phyloP scores from a whole-genome alignment of 2,888 invertebrate species.

The Pyrochroa serraticornis region DNA sequence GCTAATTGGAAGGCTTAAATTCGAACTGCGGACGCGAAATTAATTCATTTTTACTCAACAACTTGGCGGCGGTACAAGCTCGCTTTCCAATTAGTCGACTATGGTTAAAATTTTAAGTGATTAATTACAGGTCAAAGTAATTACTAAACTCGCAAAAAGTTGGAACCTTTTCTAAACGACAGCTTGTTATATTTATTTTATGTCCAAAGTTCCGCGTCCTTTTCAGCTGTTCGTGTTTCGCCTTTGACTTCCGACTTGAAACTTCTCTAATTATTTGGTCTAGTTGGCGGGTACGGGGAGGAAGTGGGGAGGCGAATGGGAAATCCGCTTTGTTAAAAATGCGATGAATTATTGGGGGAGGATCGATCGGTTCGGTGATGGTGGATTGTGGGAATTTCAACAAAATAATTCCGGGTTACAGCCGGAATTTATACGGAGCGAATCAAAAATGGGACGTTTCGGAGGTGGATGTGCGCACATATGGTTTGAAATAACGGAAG shows the following conservation, averaged over 20 bases:
- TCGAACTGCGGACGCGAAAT: conserved; percentile 32
- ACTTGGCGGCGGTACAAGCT: conserved; percentile 22
- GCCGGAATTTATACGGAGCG: too few relatives aligned
- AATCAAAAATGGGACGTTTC: too few relatives aligned
- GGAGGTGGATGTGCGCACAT: too few relatives aligned
- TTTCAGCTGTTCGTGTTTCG: conserved; percentile 24
- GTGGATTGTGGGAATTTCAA: too few relatives aligned
- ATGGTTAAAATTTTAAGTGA: conserved; percentile 42
- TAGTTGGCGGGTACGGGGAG: conserved; percentile 21
- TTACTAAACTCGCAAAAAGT: conserved; percentile 39
- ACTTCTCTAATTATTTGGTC: conserved; percentile 32
- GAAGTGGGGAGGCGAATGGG: conserved; percentile 15
- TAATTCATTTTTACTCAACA: conserved; percentile 37
- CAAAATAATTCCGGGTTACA: too few relatives aligned
- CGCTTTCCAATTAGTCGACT: conserved; percentile 40
- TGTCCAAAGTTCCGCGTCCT: conserved; percentile 22
- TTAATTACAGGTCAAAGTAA: conserved; percentile 44
- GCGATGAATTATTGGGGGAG: conserved; percentile 10
- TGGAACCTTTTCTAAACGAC: conserved; percentile 25
- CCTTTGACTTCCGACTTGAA: conserved; percentile 23
- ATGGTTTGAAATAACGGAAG: conserved; percentile 3
- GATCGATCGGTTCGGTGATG: conserved; percentile 10
- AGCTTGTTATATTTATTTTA: conserved; percentile 33
- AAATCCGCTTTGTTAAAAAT: conserved; percentile 19
- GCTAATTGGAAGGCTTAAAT: conserved; percentile 40